A percentile compares a stretch with the other conserved stretches of the same genome.
phyloP scores from a whole-genome alignment of 2,113 vertebrate species.

The Tachysurus vachellii region DNA sequence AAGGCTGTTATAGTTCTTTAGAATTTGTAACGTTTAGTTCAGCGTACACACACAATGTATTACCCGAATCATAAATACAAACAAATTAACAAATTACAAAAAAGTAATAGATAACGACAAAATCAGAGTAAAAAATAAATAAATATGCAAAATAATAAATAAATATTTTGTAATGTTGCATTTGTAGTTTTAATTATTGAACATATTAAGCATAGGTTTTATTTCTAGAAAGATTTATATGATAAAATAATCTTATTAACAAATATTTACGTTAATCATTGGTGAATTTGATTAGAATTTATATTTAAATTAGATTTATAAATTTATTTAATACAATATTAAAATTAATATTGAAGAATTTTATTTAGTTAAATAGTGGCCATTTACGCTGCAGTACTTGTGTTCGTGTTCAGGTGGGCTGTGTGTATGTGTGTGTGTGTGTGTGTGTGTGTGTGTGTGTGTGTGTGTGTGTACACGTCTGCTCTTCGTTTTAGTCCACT shows the following conservation, averaged over 20 bases:
- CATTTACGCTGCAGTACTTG: background rate
- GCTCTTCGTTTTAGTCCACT: conserved; percentile 64
- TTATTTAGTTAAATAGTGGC: background rate
- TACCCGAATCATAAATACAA: background rate
- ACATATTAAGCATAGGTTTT: background rate
- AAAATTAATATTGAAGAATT: background rate
- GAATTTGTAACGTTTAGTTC: background rate
- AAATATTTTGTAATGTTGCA: background rate
- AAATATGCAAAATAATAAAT: background rate
- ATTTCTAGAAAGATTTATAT: background rate
- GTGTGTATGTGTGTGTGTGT: background rate
- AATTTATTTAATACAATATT: too few species aligned
- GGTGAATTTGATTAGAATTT: background rate
- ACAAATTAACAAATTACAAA: background rate
- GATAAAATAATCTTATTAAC: too few species aligned
- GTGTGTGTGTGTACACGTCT: background rate
- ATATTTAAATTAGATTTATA: background rate
- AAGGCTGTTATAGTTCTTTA: background rate
- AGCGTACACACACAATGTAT: too few species aligned
- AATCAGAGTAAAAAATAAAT: background rate
- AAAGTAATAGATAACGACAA: background rate
- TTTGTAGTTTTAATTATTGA: background rate
- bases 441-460: conserved; percentile 16
- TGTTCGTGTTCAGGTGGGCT: background rate
- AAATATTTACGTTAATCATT: background rate